Base-by-base conservation (phyloP, 2,113 vertebrate genomes). In the Calonectris borealis region DNA sequence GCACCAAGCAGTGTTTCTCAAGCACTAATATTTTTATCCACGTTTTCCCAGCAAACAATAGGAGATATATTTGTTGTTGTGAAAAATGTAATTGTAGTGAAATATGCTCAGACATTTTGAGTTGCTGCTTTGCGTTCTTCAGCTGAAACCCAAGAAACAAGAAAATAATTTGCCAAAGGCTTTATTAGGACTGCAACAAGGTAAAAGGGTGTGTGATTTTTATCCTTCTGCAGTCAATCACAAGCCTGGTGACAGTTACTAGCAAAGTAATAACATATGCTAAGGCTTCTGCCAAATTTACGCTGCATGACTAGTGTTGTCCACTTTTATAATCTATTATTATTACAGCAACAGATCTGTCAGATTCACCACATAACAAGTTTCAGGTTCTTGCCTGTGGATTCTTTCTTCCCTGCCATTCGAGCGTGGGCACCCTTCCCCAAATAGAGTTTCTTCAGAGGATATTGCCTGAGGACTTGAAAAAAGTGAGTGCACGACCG, bases 351-450 rank as follows among this genome's bases (percentile, higher is more conserved):
- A 78, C 42, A 46, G 26, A 64, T 29, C 32, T 58, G 26, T 60
- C 58, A 72, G 17, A 60, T 60, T 68, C 36, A 79, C 36, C 57
- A 55, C 15, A 9, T 3, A 14, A 55, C 12, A 75, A 61, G 24
- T 66, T 80, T 44, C 0, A 4, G 21, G 36, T 60, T 55, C 61
- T 68, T 15, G 81, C 38, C 31, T 49, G 21, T 7, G 6, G 57
- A n/a, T 54, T 68, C 25, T 38, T 83, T 70, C 22, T n/a, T 71
- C n/a, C 44, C 40, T 69, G 26, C 26, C 55, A 21, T 34, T 85
- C 0, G 0, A 68, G 55, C 10, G 2, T 1, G 2, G 40, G 40
- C 24, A 69, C 5, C 16, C 16, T 57, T 69, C 10, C 27, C 44
- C 44, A 48, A 16, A 29, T 19, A 27, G 19, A 49, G 19, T 68